phyloP scores from a whole-genome alignment of 2,888 invertebrate genomes.

The Encarsia formosa region DNA sequence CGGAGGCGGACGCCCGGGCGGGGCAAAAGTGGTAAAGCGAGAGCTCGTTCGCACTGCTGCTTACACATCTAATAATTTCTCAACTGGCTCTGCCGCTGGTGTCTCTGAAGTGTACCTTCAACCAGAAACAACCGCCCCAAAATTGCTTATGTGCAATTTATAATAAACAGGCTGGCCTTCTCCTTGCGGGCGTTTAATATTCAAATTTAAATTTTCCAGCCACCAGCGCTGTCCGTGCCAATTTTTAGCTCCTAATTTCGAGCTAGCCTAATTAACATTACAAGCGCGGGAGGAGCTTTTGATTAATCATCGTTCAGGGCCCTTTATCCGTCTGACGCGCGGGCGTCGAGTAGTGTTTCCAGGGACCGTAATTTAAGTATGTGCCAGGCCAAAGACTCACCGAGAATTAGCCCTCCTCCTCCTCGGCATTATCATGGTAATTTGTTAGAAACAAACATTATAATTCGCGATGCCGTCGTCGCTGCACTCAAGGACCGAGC shows the following conservation, averaged over 20 bases:
- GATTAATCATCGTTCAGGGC: constrained; percentile 25
- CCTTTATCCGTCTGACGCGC: neutral
- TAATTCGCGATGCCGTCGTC: constrained; percentile 39
- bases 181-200: constrained; percentile 21
- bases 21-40: constrained; percentile 5
- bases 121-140: constrained; percentile 21
- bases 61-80: constrained; percentile 30
- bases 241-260: neutral
- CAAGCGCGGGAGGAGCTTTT: constrained; percentile 31
- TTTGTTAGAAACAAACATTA: constrained; percentile 53
- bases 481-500: constrained; percentile 7
- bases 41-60: constrained; percentile 3
- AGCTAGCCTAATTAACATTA: constrained; percentile 48
- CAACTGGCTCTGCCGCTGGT: constrained; percentile 14
- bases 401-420: constrained; percentile 1
- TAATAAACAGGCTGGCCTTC: no score
- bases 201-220: constrained; percentile 11
- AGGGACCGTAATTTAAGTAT: constrained; percentile 47
- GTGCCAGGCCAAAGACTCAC: constrained; percentile 46
- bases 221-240: neutral
- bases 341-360: no score
- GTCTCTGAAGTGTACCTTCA: constrained; percentile 26
- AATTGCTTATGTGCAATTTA: constrained; percentile 27
- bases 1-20: constrained; percentile 23
- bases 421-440: constrained; percentile 49